Base-by-base conservation (phyloP, 1,140 invertebrate species). In the Hyles vespertilio region DNA sequence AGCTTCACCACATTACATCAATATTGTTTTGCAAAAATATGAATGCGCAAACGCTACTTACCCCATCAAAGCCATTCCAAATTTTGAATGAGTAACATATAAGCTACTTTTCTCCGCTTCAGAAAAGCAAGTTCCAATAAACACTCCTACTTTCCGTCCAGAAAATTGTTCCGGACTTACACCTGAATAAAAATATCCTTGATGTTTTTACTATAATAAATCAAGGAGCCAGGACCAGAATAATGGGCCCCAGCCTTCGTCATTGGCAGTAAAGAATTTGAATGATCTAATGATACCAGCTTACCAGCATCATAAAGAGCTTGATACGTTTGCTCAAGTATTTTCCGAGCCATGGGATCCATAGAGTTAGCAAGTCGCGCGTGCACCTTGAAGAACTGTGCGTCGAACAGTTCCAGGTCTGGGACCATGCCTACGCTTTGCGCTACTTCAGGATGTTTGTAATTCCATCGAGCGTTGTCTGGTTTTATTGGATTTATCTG, bases 21-120 rank as follows among this genome's bases (percentile, higher is more conserved):
- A 47, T 4, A 5, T 22, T 47, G 10, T 4, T n/a, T 3, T n/a
- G 46, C 46, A 4, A 51, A 4, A 33, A 11, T 51, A 51, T 32
- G 3, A 51, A 51, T 11, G 11, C 11, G 12, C 32, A 5, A 51
- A n/a, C 32, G 9, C 10, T 7, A 8, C 89, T 80, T 92, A 94
- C 84, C 96, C 96, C 11, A 93, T 94, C 67, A 97, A 90, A 60
- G 91, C 92, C 68, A 91, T 92, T n/a, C 90, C 91, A 32, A 89
- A 87, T 5, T 87, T 88, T 34, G 91, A 90, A 10, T 91, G 74
- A 58, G 92, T 92, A 56, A 94, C 92, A 59, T 94, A 94, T 65
- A 94, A 94, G 89, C 90, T 92, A n/a, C 91, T 92, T 69, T 91
- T 91, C 65, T 85, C 81, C 5, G 72, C 87, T 79, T 95, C 94